Evolutionary conservation across 2,888 invertebrate species (phyloP), one percentile per base, ranked within the genome.

Genomic region (Metellina segmentata): DNA sequence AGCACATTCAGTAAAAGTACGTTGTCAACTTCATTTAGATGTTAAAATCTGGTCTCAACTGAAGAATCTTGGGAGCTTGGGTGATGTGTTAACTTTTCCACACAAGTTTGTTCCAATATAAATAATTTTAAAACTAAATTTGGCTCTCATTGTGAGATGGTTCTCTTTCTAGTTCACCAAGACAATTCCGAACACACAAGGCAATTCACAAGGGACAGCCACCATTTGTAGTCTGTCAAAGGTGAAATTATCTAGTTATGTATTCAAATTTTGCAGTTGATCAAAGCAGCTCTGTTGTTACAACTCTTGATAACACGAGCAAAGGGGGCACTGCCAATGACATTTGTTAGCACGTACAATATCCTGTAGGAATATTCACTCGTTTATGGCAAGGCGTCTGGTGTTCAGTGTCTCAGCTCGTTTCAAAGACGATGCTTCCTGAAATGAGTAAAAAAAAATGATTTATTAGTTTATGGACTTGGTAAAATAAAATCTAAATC

Each of bases 331-430:
- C 16, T 61, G 61, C 34, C 20, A 11, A 61, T 6, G 34, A 34
- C 20, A 74, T 19, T 74, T 19, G 74, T 34, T 19, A 34, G 6
- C 20, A 34, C 61, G 20, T 79, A 61, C 11, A 34, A 20, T n/a
- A 72, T 82, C 11, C 34, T 16, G 34, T 71, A 49, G n/a, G 19
- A 49, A 81, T 71, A 51, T 82, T 70, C 81, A 70, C 49, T 82
- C 81, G 6, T 51, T 82, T 82, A 82, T 82, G 71, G 81, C 81
- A 82, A 82, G 61, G 71, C 70, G 49, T n/a, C 81, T 69, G 70
- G 61, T 79, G 53, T 72, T 79, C 20, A 53, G 16, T 79, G 61
- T 61, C 61, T 5, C 61, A 61, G 61, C 52, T 52, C 79, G 7
- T 79, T 61, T 79, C 61, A 20, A 11, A 20, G 61, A 16, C 13